Evolutionary conservation across 2,888 invertebrate species (phyloP), one percentile per base, ranked within the genome.

Genomic region (Reticulitermes lucifugus): DNA sequence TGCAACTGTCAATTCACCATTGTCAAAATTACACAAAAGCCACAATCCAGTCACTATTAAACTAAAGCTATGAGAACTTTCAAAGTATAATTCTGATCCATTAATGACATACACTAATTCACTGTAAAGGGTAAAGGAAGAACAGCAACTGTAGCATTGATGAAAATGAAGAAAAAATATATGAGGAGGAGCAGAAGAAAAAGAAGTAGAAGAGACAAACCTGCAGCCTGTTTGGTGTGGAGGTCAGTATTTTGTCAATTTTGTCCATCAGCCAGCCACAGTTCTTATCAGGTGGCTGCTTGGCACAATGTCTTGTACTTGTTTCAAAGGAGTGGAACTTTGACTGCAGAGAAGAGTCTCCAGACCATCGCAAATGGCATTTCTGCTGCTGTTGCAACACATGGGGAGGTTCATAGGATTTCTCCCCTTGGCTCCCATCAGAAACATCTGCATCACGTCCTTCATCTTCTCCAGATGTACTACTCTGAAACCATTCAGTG

Each of bases 401-500:
- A n/a, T 60, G n/a, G 22, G n/a, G 41, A 18, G 46, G 65, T 70
- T 65, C 46, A 9, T 5, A 46, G 22, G 43, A 77, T n/a, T 79
- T 83, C 10, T 83, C 83, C 22, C 75, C 73, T 59, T 70, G 84
- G 71, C 86, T 86, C 51, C 83, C 84, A 75, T 85, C 85, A 18
- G 86, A 84, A 22, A 83, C 84, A 59, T 86, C 86, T 59, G 83
- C 86, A 77, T 85, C 85, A n/a, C 83, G 84, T n/a, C 75, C 82
- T 75, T 84, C 85, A 51, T 87, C 87, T 51, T 86, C 86, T 46
- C 85, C 83, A 29, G 87, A 87, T 25, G 83, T 85, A 60, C 85
- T 79, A 29, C 86, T 81, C 85, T 85, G 60, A 22, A 81, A 75
- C 14, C 55, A 55, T 55, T 55, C 55, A 55, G 18, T 12, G 51